Base-by-base conservation (phyloP, 2,797 vertebrate species). In the Menidia menidia region DNA sequence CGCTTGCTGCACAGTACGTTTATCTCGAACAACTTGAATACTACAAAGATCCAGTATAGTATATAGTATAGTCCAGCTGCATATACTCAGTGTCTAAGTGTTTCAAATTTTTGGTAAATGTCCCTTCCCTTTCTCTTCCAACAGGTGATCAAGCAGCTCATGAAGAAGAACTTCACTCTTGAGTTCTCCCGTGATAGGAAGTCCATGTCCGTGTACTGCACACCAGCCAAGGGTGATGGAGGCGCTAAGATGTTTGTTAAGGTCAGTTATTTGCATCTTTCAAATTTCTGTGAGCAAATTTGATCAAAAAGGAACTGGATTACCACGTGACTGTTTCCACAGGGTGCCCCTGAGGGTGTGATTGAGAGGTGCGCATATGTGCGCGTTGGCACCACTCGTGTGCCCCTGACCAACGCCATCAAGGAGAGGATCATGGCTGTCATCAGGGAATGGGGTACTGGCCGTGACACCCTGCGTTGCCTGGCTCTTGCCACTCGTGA, bases 151-250 rank as follows among this genome's bases (percentile, higher is more conserved):
- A 98, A 97, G 80, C 97, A 98, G 85, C 94, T 98, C 57, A 98
- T 98, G 97, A 96, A 91, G 93, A 98, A 98, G 91, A 95, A 96
- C 53, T 96, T 98, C 84, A 98, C 97, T 48, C 88, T 98, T 86
- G 97, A 98, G 92, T 98, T 98, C 94, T 98, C 97, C 88, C 95
- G 97, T 53, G 97, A 98, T 94, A 95, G 97, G 72, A 98, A 98
- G 90, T 98, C 97, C 86, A 98, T 98, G 97, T 98, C 97, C 1
- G 97, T 96, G 66, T 98, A 92, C 85, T 98, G 97, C 91, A 95
- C 94, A 31, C 96, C 97, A 4, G 47, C 82, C 52, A 98, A 97
- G 77, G 96, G 97, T 9, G 95, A 96, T 2, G 96, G 97, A 25
- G 94, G 96, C 33, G 92, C 95, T 92, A 98, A 98, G 92, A 97